Percentiles rank a stretch among this genome's conserved stretches.
Evolutionary conservation across 2,113 vertebrate species (phyloP).

Genomic region (Xenopus tropicalis): UCB_Xtro_10.0 CM004452.2:11752501-11753000

Average conservation of each 20-base stretch:
- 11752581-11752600: conserved; percentile 27
- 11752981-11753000: too few species aligned
- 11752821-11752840: conserved; percentile 29
- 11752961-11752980: too few species aligned
- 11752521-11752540: too few species aligned
- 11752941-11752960: too few species aligned
- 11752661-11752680: conserved; percentile 58
- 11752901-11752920: too few species aligned
- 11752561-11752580: conserved; percentile 29
- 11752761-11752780: conserved; percentile 49
- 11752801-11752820: conserved; percentile 43
- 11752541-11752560: conserved; percentile 2
- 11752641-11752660: conserved; percentile 62
- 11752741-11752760: conserved; percentile 56
- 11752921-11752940: too few species aligned
- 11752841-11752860: conserved; percentile 14
- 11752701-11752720: conserved; percentile 67
- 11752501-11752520: too few species aligned
- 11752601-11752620: conserved; percentile 25
- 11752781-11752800: conserved; percentile 26
- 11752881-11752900: too few species aligned
- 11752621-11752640: conserved; percentile 53
- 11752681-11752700: conserved; percentile 65
- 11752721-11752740: conserved; percentile 54
- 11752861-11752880: not conserved